These are phyloP conservation scores for Falco cherrug DNA, from an alignment of 2,797 vertebrate species.

Conservation along the genomic window DNA sequence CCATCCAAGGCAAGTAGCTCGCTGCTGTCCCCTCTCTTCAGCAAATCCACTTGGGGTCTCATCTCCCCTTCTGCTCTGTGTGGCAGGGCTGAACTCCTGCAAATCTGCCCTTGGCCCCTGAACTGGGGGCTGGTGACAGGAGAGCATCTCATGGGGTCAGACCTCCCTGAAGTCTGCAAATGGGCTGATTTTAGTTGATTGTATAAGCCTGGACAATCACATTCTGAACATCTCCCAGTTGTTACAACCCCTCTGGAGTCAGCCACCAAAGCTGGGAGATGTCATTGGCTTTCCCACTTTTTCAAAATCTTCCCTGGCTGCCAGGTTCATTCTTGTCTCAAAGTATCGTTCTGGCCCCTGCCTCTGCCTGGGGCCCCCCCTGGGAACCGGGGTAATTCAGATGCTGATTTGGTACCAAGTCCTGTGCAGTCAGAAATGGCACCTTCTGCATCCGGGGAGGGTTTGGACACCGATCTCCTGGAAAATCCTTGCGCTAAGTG, in stretches of 20 bases:
- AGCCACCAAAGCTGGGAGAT: not conserved
- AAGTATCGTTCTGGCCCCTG: not conserved
- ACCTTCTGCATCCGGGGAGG: not conserved
- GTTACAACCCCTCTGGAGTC: not conserved
- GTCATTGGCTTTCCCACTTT: not conserved
- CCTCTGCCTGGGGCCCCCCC: no score
- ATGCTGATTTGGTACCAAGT: not conserved
- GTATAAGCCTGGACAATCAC: not conserved
- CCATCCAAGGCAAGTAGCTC: not conserved
- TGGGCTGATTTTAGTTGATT: not conserved
- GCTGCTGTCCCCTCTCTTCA: not conserved
- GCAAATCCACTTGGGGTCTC: not conserved
- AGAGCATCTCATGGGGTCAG: not conserved
- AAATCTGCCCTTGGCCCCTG: not conserved
- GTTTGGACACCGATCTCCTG: not conserved
- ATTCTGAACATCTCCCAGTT: not conserved
- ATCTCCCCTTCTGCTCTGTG: rapidly evolving
- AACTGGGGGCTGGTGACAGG: not conserved
- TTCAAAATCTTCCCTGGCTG: not conserved
- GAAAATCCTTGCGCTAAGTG: not conserved
- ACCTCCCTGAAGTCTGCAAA: not conserved
- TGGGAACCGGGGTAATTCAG: not conserved
- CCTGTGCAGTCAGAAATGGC: not conserved
- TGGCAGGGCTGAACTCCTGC: not conserved
- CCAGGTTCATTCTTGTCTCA: not conserved